phyloP scores from a whole-genome alignment of 2,797 vertebrate species.

The Melanotaenia parkinsoni region DNA sequence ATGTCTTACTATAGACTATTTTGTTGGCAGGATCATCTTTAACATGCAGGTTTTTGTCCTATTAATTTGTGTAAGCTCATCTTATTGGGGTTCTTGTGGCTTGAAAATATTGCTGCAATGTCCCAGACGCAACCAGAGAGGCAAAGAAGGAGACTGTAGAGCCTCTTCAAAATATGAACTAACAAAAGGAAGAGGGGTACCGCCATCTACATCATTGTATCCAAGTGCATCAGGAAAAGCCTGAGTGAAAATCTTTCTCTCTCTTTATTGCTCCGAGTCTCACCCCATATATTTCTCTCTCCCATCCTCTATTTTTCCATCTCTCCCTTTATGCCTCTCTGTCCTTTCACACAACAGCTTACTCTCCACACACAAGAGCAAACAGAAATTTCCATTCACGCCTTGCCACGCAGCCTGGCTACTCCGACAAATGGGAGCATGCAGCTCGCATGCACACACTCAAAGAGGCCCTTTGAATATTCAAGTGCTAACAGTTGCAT shows the following conservation, averaged over 20 bases:
- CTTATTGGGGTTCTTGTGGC: constrained; percentile 47
- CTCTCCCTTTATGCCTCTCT: constrained; percentile 41
- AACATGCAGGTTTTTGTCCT: constrained; percentile 27
- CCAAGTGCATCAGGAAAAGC: constrained; percentile 72
- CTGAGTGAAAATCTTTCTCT: constrained; percentile 71
- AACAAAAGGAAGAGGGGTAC: constrained; percentile 74
- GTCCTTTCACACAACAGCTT: constrained; percentile 68
- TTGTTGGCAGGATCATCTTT: constrained; percentile 10
- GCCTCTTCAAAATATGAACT: constrained; percentile 80
- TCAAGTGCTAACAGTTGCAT: constrained; percentile 82
- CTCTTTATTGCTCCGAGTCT: constrained; percentile 54
- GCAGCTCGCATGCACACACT: constrained; percentile 81
- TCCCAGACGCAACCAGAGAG: constrained; percentile 52
- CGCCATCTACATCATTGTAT: constrained; percentile 73
- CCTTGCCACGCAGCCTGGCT: constrained; percentile 74
- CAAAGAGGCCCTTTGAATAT: constrained; percentile 83
- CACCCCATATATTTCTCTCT: constrained; percentile 52
- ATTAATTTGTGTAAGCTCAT: constrained; percentile 53
- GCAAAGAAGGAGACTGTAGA: constrained; percentile 71
- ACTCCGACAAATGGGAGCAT: constrained; percentile 78
- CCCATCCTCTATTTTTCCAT: constrained; percentile 42
- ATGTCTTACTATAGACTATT: not conserved
- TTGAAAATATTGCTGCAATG: constrained; percentile 50
- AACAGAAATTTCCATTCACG: constrained; percentile 81
- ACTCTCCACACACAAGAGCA: constrained; percentile 75